Base-by-base conservation (phyloP, 53 echinoderm and acorn worm species). In the Patiria pectinifera region DNA sequence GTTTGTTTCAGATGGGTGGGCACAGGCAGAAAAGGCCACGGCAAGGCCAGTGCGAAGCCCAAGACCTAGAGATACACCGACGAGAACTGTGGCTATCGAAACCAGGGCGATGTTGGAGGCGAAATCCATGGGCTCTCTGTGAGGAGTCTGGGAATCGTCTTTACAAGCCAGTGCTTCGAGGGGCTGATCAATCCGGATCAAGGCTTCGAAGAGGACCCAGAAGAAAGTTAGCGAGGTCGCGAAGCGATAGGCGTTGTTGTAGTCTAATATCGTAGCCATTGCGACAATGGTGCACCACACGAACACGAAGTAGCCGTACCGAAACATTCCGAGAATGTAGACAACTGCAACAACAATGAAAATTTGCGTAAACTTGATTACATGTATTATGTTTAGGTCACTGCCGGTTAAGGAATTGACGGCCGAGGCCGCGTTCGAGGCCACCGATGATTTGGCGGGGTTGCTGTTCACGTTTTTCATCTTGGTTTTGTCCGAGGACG, bases 31-130 rank as follows among this genome's bases (percentile, higher is more conserved):
- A 14, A 86, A 85, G 48, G 86, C 75, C 11, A 86, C 86, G 18
- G 86, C 86, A 49, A 86, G 69, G 72, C 86, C 86, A 4, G 86
- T 86, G 48, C 86, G 86, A 25, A 71, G 49, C 23, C 86, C 86
- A 47, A 86, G 86, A n/a, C 86, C 86, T 6, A 4, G 0, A 45
- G 74, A 47, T 49, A 75, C 11, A n/a, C 86, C 86, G 45, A 74
- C 0, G 0, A 91, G 11, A 49, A 43, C 6, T 4, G 83, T 53
- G 25, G 19, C 45, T 0, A 91, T 44, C 21, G 26, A 4, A 9
- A 45, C 15, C 69, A 85, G 18, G 85, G 26, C 25, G 6, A 23
- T 69, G 16, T 86, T 86, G 5, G 4, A 12, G 11, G 46, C 46
- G 79, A 47, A 46, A 9, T 16, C 45, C 45, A 78, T 11, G 4